Evolutionary conservation across 2,113 vertebrate species (phyloP).

Genomic region (Pachycephala philippinensis): DNA sequence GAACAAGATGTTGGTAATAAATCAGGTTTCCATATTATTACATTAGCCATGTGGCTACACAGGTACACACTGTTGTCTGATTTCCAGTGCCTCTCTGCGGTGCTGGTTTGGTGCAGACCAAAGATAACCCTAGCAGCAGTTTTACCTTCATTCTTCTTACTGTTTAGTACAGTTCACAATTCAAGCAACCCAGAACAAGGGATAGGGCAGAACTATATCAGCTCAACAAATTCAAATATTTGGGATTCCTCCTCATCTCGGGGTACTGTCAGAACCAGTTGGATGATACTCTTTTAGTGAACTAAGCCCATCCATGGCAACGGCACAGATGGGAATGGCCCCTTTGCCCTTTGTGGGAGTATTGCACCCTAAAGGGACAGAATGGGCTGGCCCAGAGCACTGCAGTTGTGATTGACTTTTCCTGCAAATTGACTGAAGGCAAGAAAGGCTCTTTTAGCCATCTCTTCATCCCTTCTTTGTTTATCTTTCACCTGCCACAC

Average conservation of each 20-base stretch:
- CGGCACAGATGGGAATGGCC: background rate
- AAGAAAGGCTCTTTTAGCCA: background rate
- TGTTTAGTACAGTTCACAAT: background rate
- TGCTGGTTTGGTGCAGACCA: constrained; percentile 21
- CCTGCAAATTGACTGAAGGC: background rate
- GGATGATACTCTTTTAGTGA: background rate
- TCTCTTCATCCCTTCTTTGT: background rate
- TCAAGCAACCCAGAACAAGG: background rate
- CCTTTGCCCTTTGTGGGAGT: background rate
- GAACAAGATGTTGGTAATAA: constrained; percentile 2
- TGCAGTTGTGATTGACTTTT: background rate
- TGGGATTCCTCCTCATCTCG: background rate
- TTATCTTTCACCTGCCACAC: background rate
- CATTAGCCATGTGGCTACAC: background rate
- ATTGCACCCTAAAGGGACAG: background rate
- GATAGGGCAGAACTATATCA: background rate
- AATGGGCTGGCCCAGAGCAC: background rate
- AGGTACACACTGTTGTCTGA: background rate
- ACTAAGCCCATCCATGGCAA: background rate
- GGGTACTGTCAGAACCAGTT: background rate
- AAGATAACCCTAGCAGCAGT: background rate
- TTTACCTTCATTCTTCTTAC: constrained; percentile 7
- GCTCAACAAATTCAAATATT: background rate
- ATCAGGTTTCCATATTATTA: background rate
- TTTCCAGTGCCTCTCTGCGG: background rate